Base-by-base conservation (phyloP, 1,140 invertebrate species). In the Matsumurasca onukii region DNA sequence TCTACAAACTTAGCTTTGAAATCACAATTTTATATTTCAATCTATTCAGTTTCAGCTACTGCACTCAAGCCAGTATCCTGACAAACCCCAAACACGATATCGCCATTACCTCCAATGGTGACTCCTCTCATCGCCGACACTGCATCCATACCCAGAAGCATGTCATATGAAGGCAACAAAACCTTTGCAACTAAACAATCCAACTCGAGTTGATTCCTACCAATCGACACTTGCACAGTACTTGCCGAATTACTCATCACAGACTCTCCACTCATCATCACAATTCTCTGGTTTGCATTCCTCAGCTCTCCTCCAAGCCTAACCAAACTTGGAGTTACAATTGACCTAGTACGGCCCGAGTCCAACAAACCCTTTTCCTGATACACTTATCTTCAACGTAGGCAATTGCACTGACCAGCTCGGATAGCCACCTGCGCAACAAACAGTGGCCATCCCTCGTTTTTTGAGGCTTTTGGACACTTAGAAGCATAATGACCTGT, bases 361-460 rank as follows among this genome's bases (percentile, higher is more conserved):
- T 45, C 39, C 39, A 12, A 9, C 9, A n/a, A 9, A 45, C 39
- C n/a, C 39, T 12, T 9, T 45, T 45, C 39, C 39, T n/a, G 39
- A 12, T 9, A 45, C 39, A 45, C 39, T 45, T 45, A n/a, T 52
- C 20, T n/a, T 52, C 20, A 52, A 52, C 20, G 49, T 52, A 52
- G 22, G 20, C 49, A 52, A 24, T 52, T 52, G 49, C 49, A 20
- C 49, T 12, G 22, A n/a, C 49, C 12, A 52, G 20, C 13, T n/a
- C 3, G 49, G 49, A 52, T 52, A 52, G 49, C 9, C 20, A 52
- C 49, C 49, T 24, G 49, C 22, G 49, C 49, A 52, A 52, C 49
- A 52, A 52, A 13, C 13, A 52, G 49, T 52, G 49, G 20, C 22
- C 49, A 13, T 24, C 22, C 22, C 49, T 52, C 12, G 49, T 52